Percentiles rank a stretch among this genome's conserved stretches.
Evolutionary conservation across 2,797 vertebrate species (phyloP).

Genomic region (Microctenopoma lineatum): DNA sequence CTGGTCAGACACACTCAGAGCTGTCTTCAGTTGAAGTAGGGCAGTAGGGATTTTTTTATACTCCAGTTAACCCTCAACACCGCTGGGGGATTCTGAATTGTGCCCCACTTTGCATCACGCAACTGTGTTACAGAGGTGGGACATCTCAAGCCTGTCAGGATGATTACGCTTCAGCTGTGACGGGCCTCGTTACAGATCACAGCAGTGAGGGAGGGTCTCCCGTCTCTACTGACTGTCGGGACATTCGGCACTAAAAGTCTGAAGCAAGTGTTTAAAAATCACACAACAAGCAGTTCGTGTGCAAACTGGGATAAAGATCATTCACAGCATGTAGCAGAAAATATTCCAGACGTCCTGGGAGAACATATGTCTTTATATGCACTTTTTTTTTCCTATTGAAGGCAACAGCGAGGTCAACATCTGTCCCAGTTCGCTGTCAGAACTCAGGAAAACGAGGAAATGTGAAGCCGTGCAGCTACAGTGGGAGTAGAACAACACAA

Average conservation of each 20-base stretch:
- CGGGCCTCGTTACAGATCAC: not conserved
- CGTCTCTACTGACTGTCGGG: no score
- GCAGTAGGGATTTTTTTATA: constrained; percentile 65
- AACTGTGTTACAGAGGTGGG: not conserved
- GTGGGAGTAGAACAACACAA: no score
- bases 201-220: not conserved
- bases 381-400: no score
- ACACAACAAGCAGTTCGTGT: no score
- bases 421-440: no score
- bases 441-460: no score
- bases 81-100: constrained; percentile 21
- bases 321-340: no score
- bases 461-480: no score
- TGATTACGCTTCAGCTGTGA: constrained; percentile 22
- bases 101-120: constrained; percentile 56
- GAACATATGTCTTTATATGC: no score
- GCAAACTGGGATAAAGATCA: no score
- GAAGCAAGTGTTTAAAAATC: not conserved
- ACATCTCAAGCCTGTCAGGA: constrained; percentile 31
- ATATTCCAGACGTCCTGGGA: no score
- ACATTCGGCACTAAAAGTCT: not conserved
- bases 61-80: constrained; percentile 67
- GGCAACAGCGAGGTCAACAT: no score
- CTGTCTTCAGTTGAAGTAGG: constrained; percentile 56
- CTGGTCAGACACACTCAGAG: constrained; percentile 10